A percentile compares a stretch with the other conserved stretches of the same genome.
phyloP scores from a whole-genome alignment of 2,797 vertebrate species.

The Pelochelys cantorii region DNA sequence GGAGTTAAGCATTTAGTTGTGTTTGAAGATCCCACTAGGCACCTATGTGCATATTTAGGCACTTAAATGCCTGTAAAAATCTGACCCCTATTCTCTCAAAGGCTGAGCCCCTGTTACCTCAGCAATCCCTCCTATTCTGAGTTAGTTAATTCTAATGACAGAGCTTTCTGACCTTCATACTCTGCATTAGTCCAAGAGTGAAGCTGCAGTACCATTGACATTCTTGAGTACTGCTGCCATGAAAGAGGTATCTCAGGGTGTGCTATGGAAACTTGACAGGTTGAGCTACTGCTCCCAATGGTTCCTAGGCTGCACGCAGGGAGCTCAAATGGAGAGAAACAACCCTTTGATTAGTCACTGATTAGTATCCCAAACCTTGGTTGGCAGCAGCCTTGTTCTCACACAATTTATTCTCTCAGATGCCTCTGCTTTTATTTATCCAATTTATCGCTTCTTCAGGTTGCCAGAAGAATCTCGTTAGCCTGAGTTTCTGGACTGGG shows the following conservation, averaged over 20 bases:
- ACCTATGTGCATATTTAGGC: too few species aligned
- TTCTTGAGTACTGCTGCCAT: accelerated
- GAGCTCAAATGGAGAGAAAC: neutral
- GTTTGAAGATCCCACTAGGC: too few species aligned
- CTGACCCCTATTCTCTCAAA: too few species aligned
- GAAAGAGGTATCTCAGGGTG: neutral
- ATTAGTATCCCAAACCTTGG: neutral
- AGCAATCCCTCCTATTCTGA: neutral
- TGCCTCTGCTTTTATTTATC: neutral
- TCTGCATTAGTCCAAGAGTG: neutral
- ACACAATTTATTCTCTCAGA: neutral
- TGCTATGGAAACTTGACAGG: neutral
- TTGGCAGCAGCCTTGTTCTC: neutral
- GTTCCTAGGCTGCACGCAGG: neutral
- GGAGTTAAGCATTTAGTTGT: too few species aligned
- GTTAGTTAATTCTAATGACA: neutral
- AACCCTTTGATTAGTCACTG: neutral
- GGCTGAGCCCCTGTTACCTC: neutral
- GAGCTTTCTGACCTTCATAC: neutral
- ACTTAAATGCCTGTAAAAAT: neutral
- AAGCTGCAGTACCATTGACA: neutral
- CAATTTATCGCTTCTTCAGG: accelerated
- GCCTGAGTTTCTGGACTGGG: neutral
- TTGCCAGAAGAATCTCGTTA: neutral
- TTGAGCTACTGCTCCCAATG: neutral